Conservation (phyloP, 2,113 vertebrate genomes). For the Phasianus colchicus region DNA sequence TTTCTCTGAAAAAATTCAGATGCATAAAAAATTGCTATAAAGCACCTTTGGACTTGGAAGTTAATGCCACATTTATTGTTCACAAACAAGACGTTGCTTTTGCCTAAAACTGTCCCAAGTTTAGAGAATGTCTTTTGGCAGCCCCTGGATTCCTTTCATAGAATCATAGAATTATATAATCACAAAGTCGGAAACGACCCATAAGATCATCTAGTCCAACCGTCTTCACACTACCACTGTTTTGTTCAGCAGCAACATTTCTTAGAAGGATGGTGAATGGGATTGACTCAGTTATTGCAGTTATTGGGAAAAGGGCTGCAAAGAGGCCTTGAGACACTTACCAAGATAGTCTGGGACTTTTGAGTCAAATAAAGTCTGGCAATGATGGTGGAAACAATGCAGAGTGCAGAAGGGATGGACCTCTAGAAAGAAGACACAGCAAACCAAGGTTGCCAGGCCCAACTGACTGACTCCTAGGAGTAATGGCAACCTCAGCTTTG, state of each 20-base stretch:
- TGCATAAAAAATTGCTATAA: neutral
- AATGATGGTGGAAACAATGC: neutral
- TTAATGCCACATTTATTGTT: neutral
- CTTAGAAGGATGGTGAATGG: neutral
- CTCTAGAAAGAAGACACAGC: neutral
- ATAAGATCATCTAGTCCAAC: no score
- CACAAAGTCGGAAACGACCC: no score
- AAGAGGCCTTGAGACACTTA: neutral
- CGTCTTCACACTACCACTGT: no score
- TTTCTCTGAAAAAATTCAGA: neutral
- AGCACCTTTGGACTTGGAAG: neutral
- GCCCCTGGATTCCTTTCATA: neutral
- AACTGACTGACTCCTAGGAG: neutral
- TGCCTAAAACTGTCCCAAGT: neutral
- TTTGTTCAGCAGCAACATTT: neutral
- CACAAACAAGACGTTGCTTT: neutral
- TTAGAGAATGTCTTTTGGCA: neutral
- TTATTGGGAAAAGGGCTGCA: neutral
- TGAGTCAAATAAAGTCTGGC: fast-evolving
- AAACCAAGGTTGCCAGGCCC: neutral
- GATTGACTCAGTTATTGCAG: neutral
- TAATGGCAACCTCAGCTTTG: neutral
- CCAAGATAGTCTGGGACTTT: neutral
- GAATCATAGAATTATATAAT: no score
- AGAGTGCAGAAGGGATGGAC: neutral